Conservation (phyloP, 1,140 invertebrate species). For the Heliconius hewitsoni region DNA sequence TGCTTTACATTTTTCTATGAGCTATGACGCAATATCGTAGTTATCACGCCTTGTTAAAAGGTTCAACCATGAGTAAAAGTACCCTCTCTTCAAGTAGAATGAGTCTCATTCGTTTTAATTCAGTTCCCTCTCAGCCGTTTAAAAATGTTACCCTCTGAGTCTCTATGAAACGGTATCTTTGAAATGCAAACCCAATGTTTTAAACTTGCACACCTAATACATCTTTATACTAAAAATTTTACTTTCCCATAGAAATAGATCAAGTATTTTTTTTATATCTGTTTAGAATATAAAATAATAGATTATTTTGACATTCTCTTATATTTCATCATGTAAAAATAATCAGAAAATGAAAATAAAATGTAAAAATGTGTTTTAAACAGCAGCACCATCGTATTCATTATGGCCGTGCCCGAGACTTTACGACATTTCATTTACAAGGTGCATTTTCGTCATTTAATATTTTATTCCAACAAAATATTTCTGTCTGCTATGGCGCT, state of each 20-base stretch:
- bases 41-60: constrained; percentile 10
- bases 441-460: constrained; percentile 33
- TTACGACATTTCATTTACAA: constrained; percentile 25
- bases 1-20: not conserved
- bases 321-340: not conserved
- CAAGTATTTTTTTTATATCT: not conserved
- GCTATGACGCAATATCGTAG: constrained; percentile 5
- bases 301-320: not conserved
- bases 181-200: constrained; percentile 14
- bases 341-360: not conserved
- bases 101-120: constrained; percentile 30
- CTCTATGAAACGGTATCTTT: constrained; percentile 21
- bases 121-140: constrained; percentile 28
- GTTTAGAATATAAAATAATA: not conserved
- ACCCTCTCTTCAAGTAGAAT: constrained; percentile 27
- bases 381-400: not conserved
- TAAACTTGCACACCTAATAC: not conserved
- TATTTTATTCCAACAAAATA: constrained; percentile 33
- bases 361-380: constrained; percentile 1
- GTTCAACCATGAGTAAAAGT: constrained; percentile 14
- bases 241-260: not conserved
- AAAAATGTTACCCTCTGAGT: constrained; percentile 22
- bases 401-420: not conserved
- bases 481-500: constrained; percentile 29
- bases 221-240: not conserved